A percentile compares a stretch with the other conserved stretches of the same genome.
These are phyloP conservation scores for Cryptosula pallasiana DNA, from an alignment of 2,888 invertebrate genomes.

Conservation along the genomic window DNA sequence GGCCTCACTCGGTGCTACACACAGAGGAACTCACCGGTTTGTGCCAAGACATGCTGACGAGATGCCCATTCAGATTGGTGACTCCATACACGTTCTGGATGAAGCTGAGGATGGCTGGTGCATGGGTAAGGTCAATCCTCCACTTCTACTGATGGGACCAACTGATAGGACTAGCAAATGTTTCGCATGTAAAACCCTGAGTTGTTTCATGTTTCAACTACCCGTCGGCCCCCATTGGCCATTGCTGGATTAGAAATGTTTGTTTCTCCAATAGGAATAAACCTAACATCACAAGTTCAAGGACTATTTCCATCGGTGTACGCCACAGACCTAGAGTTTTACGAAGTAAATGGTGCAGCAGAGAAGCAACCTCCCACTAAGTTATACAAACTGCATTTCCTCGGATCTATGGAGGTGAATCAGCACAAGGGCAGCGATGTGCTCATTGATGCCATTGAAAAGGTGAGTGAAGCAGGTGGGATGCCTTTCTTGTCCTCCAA, in stretches of 20 bases:
- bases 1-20: slow-evolving; percentile 95
- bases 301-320: slow-evolving; percentile 97
- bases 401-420: slow-evolving; percentile 91
- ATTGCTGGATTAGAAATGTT: no score
- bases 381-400: slow-evolving; percentile 67
- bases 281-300: slow-evolving; percentile 82
- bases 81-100: slow-evolving; percentile 78
- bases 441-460: slow-evolving; percentile 54
- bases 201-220: no score
- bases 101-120: slow-evolving; percentile 97
- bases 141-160: no score
- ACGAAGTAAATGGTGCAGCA: slow-evolving; percentile 72
- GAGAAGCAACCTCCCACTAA: slow-evolving; percentile 27
- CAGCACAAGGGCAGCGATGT: slow-evolving; percentile 96
- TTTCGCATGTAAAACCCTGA: no score
- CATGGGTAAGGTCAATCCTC: slow-evolving; percentile 73
- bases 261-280: slow-evolving; percentile 86
- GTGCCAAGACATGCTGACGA: slow-evolving; percentile 91
- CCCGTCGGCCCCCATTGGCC: no score
- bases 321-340: slow-evolving; percentile 92
- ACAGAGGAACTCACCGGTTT: slow-evolving; percentile 90
- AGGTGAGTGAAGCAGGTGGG: slow-evolving; percentile 33
- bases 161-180: no score
- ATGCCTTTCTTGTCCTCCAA: no score
- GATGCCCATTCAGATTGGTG: slow-evolving; percentile 93